A percentile compares a stretch with the other conserved stretches of the same genome.
Evolutionary conservation across 1,140 invertebrate genomes (phyloP).

Genomic region (Hyposmocoma kahamanoa): DNA sequence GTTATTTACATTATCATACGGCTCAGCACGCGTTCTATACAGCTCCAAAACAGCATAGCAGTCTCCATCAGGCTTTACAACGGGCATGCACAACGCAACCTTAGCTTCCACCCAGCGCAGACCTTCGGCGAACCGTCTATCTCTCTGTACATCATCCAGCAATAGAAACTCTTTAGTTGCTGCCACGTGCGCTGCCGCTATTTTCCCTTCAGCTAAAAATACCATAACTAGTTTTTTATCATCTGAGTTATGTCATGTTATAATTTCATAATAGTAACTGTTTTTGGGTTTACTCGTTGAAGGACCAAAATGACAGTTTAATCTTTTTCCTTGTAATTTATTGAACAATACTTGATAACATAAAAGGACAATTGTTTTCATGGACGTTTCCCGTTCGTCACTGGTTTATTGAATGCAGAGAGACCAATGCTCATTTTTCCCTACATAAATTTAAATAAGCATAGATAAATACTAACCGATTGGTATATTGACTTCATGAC

Average conservation of each 20-base stretch:
- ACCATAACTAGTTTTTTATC: no score
- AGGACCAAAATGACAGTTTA: no score
- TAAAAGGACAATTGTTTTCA: no score
- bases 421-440: no score
- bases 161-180: conserved; percentile 69
- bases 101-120: conserved; percentile 66
- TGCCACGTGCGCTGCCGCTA: conserved; percentile 72
- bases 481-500: conserved; percentile 70
- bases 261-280: no score
- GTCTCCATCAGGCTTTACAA: conserved; percentile 70
- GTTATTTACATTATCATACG: conserved; percentile 35
- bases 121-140: conserved; percentile 69
- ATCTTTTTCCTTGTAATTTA: no score
- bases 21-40: conserved; percentile 49
- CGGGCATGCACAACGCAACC: conserved; percentile 72
- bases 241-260: no score
- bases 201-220: conserved; percentile 59
- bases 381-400: no score
- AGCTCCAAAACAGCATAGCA: conserved; percentile 74
- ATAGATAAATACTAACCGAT: conserved; percentile 67
- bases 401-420: no score
- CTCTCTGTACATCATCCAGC: conserved; percentile 66
- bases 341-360: no score
- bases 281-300: no score
- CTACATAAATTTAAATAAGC: no score